A percentile compares a stretch with the other conserved stretches of the same genome.
phyloP scores from a whole-genome alignment of 1,140 invertebrate genomes.

The Cydia amplana region DNA sequence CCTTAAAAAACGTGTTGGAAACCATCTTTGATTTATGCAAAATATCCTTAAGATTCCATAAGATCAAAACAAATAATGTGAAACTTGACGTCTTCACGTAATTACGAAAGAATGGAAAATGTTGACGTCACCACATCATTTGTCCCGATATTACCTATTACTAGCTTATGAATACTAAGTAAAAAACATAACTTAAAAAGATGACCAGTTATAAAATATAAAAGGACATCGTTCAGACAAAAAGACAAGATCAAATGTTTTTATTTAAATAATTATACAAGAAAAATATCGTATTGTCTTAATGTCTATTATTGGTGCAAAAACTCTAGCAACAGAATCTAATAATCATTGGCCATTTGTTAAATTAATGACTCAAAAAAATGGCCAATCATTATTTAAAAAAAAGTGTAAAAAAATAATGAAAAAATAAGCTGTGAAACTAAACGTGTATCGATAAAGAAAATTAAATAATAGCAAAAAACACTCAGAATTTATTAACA shows the following conservation, averaged over 20 bases:
- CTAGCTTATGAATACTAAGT: slow-evolving; percentile 19
- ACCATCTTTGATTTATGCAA: not conserved
- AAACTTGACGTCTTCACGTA: not conserved
- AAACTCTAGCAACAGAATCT: slow-evolving; percentile 21
- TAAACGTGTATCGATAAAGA: slow-evolving; percentile 53
- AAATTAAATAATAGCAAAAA: slow-evolving; percentile 49
- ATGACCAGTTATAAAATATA: slow-evolving; percentile 15
- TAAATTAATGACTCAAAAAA: slow-evolving; percentile 26
- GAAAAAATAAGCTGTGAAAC: slow-evolving; percentile 73
- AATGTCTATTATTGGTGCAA: slow-evolving; percentile 23
- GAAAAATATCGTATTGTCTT: slow-evolving; percentile 8
- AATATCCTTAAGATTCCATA: slow-evolving; percentile 20
- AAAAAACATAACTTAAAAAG: slow-evolving; percentile 26
- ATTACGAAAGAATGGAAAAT: not conserved
- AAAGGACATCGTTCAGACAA: slow-evolving; percentile 25
- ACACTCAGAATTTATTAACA: slow-evolving; percentile 35
- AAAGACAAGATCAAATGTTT: slow-evolving; percentile 18
- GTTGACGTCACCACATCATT: not conserved
- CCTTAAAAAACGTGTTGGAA: not conserved
- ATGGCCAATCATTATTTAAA: slow-evolving; percentile 48
- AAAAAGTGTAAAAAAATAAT: slow-evolving; percentile 53
- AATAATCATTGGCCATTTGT: slow-evolving; percentile 16
- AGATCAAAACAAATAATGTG: slow-evolving; percentile 26
- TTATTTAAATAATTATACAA: not conserved
- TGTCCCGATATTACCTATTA: slow-evolving; percentile 14